Percentiles rank a stretch among this genome's conserved stretches.
Evolutionary conservation across 2,797 vertebrate genomes (phyloP).

Genomic region (Pseudochirops cupreus): DNA sequence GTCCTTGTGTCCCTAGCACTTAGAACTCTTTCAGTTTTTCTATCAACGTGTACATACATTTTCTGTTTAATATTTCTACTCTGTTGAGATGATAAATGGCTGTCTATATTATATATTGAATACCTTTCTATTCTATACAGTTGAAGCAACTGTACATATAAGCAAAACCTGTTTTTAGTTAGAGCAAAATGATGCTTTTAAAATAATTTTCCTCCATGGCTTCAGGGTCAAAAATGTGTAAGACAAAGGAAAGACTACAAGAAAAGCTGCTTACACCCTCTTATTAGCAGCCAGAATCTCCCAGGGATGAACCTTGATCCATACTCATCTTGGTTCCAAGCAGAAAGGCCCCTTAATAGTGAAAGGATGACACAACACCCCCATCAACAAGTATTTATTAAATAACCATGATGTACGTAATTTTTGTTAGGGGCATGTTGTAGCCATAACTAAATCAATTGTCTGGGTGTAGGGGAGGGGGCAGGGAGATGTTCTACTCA

Average conservation of each 20-base stretch:
- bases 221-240: no score
- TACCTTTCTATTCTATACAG: background rate
- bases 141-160: background rate
- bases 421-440: background rate
- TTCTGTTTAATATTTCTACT: background rate
- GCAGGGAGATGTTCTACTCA: background rate
- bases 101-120: background rate
- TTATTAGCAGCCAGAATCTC: background rate
- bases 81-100: background rate
- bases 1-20: background rate
- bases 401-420: background rate
- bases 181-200: background rate
- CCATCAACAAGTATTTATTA: background rate
- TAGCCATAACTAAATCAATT: background rate
- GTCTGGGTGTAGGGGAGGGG: background rate
- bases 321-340: background rate
- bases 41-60: background rate
- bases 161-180: background rate
- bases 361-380: background rate
- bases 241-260: no score
- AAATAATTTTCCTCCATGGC: background rate
- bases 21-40: background rate
- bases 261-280: no score
- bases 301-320: background rate
- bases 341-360: background rate